Conservation (phyloP, 2,888 invertebrate species). For the Aleiodes testaceus region DNA sequence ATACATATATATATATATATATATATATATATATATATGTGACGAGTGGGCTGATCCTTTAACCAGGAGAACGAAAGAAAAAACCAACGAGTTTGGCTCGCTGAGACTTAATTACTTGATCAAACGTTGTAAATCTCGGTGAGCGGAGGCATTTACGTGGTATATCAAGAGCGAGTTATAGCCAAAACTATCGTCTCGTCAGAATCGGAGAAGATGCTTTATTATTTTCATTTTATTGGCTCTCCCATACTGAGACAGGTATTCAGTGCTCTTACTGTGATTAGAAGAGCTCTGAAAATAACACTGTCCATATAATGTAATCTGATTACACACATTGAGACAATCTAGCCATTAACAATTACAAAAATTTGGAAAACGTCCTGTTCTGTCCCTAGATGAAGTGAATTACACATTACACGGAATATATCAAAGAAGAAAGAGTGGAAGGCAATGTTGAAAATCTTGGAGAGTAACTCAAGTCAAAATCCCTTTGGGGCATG, state of each 20-base stretch:
- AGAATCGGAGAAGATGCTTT: not conserved
- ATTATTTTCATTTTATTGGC: not conserved
- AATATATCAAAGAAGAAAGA: not conserved
- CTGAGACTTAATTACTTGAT: conserved; percentile 69
- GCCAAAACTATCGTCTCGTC: conserved; percentile 17
- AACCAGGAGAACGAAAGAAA: conserved; percentile 29
- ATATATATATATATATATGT: conserved; percentile 1
- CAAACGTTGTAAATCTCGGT: conserved; percentile 70
- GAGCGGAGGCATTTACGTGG: conserved; percentile 64
- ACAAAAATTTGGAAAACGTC: not conserved
- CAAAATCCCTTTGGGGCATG: conserved; percentile 59
- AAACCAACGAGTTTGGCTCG: conserved; percentile 9
- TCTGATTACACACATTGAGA: too few relatives aligned
- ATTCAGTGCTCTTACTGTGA: too few relatives aligned
- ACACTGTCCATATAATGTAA: too few relatives aligned
- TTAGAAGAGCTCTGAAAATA: too few relatives aligned
- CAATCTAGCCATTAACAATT: too few relatives aligned
- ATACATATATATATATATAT: conserved; percentile 1
- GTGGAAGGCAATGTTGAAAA: conserved; percentile 2
- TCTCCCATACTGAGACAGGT: too few relatives aligned
- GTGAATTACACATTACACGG: not conserved
- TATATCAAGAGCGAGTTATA: conserved; percentile 23
- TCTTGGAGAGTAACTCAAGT: conserved; percentile 37
- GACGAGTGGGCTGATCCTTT: conserved; percentile 56
- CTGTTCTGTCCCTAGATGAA: not conserved